A percentile compares a stretch with the other conserved stretches of the same genome.
These are phyloP conservation scores for Lycocerus yunnanus DNA, from an alignment of 2,888 invertebrate species.

Conservation along the genomic window DNA sequence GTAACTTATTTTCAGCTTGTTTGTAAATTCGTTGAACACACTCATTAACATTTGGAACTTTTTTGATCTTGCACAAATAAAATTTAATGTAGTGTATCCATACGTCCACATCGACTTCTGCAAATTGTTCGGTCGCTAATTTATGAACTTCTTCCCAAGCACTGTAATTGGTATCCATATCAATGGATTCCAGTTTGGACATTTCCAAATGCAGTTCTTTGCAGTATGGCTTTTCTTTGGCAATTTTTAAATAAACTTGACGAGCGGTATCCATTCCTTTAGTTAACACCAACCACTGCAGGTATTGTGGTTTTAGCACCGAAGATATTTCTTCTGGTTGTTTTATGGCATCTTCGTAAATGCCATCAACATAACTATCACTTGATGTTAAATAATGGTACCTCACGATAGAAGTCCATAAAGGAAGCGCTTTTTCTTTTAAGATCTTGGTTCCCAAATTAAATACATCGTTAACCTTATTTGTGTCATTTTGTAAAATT, in stretches of 20 bases:
- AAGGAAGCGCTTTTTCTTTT: constrained; percentile 52
- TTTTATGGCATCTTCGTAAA: constrained; percentile 56
- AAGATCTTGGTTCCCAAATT: constrained; percentile 50
- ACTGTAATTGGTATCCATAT: constrained; percentile 58
- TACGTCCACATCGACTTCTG: constrained; percentile 64
- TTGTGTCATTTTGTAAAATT: constrained; percentile 54
- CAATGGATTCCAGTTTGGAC: constrained; percentile 59
- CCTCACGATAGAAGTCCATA: constrained; percentile 55
- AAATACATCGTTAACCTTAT: constrained; percentile 44
- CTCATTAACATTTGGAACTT: constrained; percentile 8
- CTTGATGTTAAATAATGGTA: constrained; percentile 50
- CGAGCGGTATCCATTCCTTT: constrained; percentile 64
- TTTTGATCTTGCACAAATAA: constrained; percentile 64
- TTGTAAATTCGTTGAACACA: constrained; percentile 5
- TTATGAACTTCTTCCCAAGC: constrained; percentile 66
- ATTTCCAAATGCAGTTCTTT: constrained; percentile 48
- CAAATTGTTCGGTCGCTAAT: constrained; percentile 68
- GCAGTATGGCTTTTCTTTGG: constrained; percentile 41
- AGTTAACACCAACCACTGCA: constrained; percentile 59
- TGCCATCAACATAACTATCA: constrained; percentile 50
- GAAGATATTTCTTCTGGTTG: constrained; percentile 59
- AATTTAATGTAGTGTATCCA: constrained; percentile 78
- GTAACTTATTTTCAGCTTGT: not conserved
- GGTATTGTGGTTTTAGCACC: constrained; percentile 63
- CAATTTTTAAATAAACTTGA: constrained; percentile 64